phyloP scores from a whole-genome alignment of 1,140 invertebrate species.

The Trachymyrmex cornetzi region DNA sequence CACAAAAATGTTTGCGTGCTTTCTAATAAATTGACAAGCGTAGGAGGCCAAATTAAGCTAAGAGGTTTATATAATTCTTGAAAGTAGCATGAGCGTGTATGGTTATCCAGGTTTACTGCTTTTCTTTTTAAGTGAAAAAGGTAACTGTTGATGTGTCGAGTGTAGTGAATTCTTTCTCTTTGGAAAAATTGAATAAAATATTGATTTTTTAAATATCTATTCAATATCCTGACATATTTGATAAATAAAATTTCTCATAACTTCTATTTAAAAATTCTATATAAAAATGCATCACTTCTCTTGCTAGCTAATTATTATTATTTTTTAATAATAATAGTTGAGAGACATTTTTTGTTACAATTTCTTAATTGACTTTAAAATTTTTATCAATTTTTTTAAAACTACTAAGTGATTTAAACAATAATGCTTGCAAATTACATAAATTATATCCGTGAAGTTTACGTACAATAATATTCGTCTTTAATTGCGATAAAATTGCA shows the following conservation, averaged over 20 bases:
- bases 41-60: constrained; percentile 27
- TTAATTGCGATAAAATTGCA: constrained; percentile 1
- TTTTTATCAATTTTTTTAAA: not conserved
- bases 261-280: constrained; percentile 2
- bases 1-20: constrained; percentile 23
- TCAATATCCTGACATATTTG: not conserved
- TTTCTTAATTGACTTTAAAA: not conserved
- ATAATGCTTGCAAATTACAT: not conserved
- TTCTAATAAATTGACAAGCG: constrained; percentile 46
- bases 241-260: not conserved
- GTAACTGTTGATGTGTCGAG: not conserved
- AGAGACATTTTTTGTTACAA: not conserved
- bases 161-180: not conserved
- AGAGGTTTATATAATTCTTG: constrained; percentile 16
- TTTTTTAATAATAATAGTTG: too few relatives aligned
- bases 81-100: not conserved
- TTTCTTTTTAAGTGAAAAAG: not conserved
- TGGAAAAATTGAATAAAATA: not conserved
- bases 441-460: not conserved
- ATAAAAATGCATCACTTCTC: not conserved
- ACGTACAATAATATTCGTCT: not conserved
- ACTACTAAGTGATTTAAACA: not conserved
- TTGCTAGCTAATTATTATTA: not conserved
- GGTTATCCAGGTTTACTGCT: not conserved
- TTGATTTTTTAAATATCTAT: not conserved